Evolutionary conservation across 2,888 invertebrate species (phyloP).

Genomic region (Habrosyne pyritoides): DNA sequence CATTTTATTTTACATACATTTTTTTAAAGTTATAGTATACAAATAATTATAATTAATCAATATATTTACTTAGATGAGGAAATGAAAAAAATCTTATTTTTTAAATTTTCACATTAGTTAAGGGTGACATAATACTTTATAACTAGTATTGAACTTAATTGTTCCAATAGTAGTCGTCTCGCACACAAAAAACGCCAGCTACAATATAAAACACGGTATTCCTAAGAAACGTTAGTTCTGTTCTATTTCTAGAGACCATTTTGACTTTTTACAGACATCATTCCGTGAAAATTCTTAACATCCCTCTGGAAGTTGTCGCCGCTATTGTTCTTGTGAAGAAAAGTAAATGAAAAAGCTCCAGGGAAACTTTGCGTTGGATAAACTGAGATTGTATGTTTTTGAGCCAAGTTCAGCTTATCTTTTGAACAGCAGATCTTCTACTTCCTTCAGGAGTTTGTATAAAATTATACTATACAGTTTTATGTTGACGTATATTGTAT

Average conservation of each 20-base stretch:
- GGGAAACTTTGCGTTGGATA: constrained; percentile 2
- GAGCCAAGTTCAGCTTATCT: neutral
- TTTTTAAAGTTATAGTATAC: too few relatives aligned
- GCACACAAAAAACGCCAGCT: too few relatives aligned
- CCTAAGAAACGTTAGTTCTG: neutral
- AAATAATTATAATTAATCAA: too few relatives aligned
- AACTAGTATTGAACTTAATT: too few relatives aligned
- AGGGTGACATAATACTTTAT: too few relatives aligned
- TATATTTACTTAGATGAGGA: too few relatives aligned
- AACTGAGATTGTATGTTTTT: constrained; percentile 4
- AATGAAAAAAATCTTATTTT: too few relatives aligned
- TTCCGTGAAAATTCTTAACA: neutral
- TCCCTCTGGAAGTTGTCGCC: neutral
- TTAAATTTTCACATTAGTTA: too few relatives aligned
- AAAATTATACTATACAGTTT: neutral
- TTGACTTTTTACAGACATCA: neutral
- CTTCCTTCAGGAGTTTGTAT: neutral
- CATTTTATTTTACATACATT: too few relatives aligned
- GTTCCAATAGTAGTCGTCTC: too few relatives aligned
- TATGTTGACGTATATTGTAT: neutral
- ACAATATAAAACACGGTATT: neutral
- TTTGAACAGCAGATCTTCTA: neutral
- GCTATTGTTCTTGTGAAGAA: neutral
- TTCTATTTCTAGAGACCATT: neutral
- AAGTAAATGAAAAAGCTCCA: constrained; percentile 1